Evolutionary conservation across 1,140 invertebrate species (phyloP).

Genomic region (Contarinia nasturtii): DNA sequence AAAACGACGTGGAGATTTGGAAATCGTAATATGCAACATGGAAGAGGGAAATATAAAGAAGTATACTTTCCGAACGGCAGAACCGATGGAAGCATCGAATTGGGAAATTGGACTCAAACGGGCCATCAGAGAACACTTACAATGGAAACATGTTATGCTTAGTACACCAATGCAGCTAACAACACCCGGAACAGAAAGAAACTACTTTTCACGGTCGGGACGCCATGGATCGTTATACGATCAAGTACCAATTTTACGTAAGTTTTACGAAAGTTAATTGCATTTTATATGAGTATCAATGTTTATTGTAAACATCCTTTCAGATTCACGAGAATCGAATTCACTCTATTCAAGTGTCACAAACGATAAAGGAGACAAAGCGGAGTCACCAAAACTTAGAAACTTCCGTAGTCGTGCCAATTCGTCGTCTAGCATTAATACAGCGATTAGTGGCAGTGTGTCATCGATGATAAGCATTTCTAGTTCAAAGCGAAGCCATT

Average conservation of each 20-base stretch:
- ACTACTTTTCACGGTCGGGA: slow-evolving; percentile 26
- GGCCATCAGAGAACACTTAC: slow-evolving; percentile 29
- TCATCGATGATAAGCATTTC: not conserved
- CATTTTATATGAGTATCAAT: no score
- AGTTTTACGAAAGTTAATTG: slow-evolving; percentile 9
- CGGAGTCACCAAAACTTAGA: not conserved
- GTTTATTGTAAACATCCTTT: no score
- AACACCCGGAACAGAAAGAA: slow-evolving; percentile 25
- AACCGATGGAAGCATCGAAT: slow-evolving; percentile 22
- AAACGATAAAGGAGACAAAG: slow-evolving; percentile 11
- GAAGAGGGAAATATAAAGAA: slow-evolving; percentile 10
- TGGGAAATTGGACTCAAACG: slow-evolving; percentile 27
- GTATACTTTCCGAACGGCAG: slow-evolving; percentile 25
- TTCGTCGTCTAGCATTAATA: slow-evolving; percentile 1
- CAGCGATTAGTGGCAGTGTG: not conserved
- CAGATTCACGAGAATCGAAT: slow-evolving; percentile 16
- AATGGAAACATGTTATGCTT: slow-evolving; percentile 42
- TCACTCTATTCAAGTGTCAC: slow-evolving; percentile 28
- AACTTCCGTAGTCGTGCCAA: slow-evolving; percentile 1
- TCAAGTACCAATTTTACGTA: slow-evolving; percentile 36
- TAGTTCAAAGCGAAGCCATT: slow-evolving; percentile 1
- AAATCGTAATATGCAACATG: slow-evolving; percentile 1
- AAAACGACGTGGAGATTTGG: slow-evolving; percentile 4
- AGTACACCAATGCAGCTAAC: slow-evolving; percentile 34
- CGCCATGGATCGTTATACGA: slow-evolving; percentile 38